These are phyloP conservation scores for Craterocephalus amniculus DNA, from an alignment of 2,797 vertebrate genomes.

Conservation along the genomic window DNA sequence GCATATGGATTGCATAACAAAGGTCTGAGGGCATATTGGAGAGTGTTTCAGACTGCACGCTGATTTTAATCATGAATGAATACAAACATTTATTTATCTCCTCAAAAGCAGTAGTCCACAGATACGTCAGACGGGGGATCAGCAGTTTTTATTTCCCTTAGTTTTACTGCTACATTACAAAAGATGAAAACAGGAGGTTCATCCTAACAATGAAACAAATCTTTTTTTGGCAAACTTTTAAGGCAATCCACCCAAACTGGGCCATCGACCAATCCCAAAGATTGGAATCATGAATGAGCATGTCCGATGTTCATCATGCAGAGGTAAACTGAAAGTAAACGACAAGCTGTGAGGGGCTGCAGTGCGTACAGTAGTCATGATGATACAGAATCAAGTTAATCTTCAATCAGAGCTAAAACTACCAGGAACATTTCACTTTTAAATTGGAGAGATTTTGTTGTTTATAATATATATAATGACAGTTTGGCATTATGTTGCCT, in stretches of 20 bases:
- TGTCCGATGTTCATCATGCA: too few relatives aligned
- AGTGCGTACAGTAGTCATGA: too few relatives aligned
- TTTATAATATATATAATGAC: too few relatives aligned
- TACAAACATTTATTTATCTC: neutral
- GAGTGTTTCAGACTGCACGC: neutral
- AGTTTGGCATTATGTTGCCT: too few relatives aligned
- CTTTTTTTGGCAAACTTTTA: neutral
- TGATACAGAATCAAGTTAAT: neutral
- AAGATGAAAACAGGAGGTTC: neutral
- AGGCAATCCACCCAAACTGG: too few relatives aligned
- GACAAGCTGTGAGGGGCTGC: too few relatives aligned
- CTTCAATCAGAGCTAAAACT: neutral
- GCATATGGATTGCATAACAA: constrained; percentile 30
- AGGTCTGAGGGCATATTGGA: neutral
- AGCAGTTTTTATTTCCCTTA: neutral
- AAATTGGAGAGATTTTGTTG: too few relatives aligned
- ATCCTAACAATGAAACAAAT: neutral
- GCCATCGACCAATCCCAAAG: too few relatives aligned
- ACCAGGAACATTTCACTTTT: neutral
- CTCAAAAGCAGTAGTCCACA: neutral
- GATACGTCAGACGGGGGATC: neutral
- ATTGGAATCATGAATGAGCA: too few relatives aligned
- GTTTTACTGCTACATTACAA: neutral
- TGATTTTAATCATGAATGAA: neutral
- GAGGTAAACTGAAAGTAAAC: too few relatives aligned